phyloP scores from a whole-genome alignment of 1,140 invertebrate genomes.

The Hylaeus anthracinus region DNA sequence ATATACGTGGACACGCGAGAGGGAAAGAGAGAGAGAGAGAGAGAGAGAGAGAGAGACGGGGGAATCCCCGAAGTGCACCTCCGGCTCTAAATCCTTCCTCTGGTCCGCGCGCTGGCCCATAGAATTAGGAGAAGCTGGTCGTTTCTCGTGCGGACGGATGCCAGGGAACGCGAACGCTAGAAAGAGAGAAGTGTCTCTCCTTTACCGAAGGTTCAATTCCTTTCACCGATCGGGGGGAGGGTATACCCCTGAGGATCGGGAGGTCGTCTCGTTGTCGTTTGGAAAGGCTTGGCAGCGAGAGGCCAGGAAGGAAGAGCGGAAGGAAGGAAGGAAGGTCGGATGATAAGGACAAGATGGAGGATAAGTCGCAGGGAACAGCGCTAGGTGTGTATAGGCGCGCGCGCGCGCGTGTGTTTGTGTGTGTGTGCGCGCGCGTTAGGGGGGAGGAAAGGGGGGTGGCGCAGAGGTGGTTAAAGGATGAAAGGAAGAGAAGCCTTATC shows the following conservation, averaged over 20 bases:
- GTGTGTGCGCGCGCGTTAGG: too few relatives aligned
- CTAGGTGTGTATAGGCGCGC: too few relatives aligned
- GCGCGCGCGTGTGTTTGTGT: too few relatives aligned
- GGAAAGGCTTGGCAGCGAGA: background rate
- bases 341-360: conserved; percentile 56
- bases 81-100: conserved; percentile 60
- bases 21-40: too few relatives aligned
- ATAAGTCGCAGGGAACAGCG: conserved; percentile 11
- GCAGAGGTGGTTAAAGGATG: background rate
- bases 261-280: conserved; percentile 35
- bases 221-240: conserved; percentile 54
- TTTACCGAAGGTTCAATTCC: conserved; percentile 60
- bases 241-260: conserved; percentile 45
- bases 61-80: conserved; percentile 67
- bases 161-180: conserved; percentile 13
- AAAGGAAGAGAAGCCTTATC: conserved; percentile 36
- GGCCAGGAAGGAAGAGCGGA: background rate
- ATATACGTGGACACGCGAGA: too few relatives aligned
- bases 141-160: conserved; percentile 42
- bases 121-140: conserved; percentile 64
- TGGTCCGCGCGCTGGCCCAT: conserved; percentile 17
- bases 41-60: background rate
- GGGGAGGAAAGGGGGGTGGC: background rate
- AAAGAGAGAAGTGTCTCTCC: conserved; percentile 48
- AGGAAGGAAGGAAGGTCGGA: background rate